phyloP scores from a whole-genome alignment of 2,888 invertebrate genomes.

The Cecidostiba fungosa region DNA sequence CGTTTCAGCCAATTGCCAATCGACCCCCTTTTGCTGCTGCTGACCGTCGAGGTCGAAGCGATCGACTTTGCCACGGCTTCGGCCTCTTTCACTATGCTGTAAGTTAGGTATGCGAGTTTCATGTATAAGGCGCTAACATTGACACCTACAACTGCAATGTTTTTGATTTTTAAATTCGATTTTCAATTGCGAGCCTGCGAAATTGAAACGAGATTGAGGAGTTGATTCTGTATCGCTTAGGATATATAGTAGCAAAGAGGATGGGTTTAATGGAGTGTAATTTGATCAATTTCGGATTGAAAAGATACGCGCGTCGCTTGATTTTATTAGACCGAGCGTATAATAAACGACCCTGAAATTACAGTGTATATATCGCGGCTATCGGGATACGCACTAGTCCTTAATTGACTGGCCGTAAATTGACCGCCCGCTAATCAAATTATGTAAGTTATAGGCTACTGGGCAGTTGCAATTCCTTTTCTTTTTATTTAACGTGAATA shows the following conservation, averaged over 20 bases:
- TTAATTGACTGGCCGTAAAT: constrained; percentile 31
- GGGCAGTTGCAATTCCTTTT: background rate
- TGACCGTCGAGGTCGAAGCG: constrained; percentile 29
- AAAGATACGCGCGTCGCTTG: constrained; percentile 14
- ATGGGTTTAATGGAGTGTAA: constrained; percentile 1
- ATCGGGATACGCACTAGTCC: background rate
- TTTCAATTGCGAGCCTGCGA: too few species aligned
- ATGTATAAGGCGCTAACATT: background rate
- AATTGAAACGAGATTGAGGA: too few species aligned
- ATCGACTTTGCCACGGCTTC: constrained; percentile 7
- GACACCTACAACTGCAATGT: background rate
- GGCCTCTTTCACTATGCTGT: background rate
- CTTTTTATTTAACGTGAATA: background rate
- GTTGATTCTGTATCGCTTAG: too few species aligned
- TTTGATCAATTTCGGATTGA: constrained; percentile 22
- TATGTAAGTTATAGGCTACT: background rate
- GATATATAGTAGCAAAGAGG: background rate
- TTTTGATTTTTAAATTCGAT: background rate
- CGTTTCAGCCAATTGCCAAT: constrained; percentile 51
- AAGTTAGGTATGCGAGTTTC: background rate
- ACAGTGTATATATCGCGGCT: background rate
- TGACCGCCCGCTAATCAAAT: background rate
- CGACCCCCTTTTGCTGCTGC: constrained; percentile 30
- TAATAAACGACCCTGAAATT: constrained; percentile 4
- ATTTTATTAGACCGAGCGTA: constrained; percentile 32